phyloP scores from a whole-genome alignment of 2,113 vertebrate genomes.

The Lonchura striata region DNA sequence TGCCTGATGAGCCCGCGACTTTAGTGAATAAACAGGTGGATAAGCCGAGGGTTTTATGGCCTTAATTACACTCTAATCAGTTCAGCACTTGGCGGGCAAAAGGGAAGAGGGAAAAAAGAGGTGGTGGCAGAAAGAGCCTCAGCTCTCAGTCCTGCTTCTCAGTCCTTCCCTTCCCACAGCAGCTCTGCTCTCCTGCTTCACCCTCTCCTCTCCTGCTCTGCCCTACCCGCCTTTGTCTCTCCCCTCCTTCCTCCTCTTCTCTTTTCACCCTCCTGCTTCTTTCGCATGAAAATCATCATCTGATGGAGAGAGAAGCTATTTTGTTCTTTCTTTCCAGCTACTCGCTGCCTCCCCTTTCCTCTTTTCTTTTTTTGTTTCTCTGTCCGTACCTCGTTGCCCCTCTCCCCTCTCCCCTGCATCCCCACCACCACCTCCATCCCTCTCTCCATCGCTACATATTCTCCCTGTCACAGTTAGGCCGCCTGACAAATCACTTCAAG shows the following conservation, averaged over 20 bases:
- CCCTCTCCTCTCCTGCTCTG: not conserved
- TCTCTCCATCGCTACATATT: conserved; percentile 28
- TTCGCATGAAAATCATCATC: not conserved
- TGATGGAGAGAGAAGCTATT: not conserved
- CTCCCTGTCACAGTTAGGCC: conserved; percentile 81
- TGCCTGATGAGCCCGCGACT: conserved; percentile 91
- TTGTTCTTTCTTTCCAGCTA: not conserved
- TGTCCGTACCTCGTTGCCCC: not conserved
- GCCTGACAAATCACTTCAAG: conserved; percentile 96
- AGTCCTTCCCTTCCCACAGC: not conserved
- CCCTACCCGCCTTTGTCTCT: not conserved
- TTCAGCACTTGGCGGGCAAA: conserved; percentile 87
- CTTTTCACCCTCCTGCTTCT: not conserved
- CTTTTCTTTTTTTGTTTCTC: not conserved
- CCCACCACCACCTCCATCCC: conserved; percentile 4
- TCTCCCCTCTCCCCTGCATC: not conserved
- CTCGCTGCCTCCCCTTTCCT: not conserved
- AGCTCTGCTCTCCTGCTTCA: not conserved
- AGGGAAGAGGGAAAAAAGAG: conserved; percentile 59
- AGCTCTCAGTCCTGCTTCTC: not conserved
- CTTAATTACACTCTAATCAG: conserved; percentile 99
- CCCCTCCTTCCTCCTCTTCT: not conserved
- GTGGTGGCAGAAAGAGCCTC: conserved; percentile 15
- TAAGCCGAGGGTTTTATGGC: conserved; percentile 97
- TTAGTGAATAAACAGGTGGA: conserved; percentile 98